Percentiles rank a stretch among this genome's conserved stretches.
phyloP scores from a whole-genome alignment of 1,140 invertebrate genomes.

The Pantala flavescens region DNA sequence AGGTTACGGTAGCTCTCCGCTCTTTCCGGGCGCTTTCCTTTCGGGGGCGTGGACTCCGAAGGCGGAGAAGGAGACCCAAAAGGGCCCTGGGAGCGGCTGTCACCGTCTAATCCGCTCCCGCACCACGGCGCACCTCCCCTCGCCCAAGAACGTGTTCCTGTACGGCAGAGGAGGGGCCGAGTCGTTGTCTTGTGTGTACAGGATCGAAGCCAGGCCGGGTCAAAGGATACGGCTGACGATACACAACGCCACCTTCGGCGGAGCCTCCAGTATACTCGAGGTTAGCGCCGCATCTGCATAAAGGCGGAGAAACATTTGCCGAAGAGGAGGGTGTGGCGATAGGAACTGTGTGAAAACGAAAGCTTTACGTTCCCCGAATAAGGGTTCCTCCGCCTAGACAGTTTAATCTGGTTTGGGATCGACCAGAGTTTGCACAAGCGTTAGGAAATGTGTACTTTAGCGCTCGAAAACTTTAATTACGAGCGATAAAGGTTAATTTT shows the following conservation, averaged over 20 bases:
- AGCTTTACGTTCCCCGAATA: no score
- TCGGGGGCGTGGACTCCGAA: not conserved
- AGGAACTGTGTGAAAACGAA: no score
- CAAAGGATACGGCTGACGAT: slow-evolving; percentile 1
- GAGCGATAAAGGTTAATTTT: no score
- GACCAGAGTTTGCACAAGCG: no score
- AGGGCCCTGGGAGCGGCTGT: slow-evolving; percentile 24
- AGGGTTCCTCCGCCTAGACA: no score
- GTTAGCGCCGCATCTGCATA: no score
- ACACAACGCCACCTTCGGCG: not conserved
- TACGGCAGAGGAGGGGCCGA: slow-evolving; percentile 63
- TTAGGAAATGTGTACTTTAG: no score
- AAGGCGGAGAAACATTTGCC: no score
- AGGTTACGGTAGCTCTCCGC: not conserved
- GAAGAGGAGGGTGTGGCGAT: no score
- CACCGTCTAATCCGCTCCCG: slow-evolving; percentile 29
- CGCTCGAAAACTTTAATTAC: no score
- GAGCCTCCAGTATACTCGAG: not conserved
- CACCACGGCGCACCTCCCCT: slow-evolving; percentile 47
- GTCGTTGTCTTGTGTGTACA: slow-evolving; percentile 60
- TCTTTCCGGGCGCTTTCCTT: not conserved
- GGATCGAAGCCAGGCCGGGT: slow-evolving; percentile 53
- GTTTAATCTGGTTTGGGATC: no score
- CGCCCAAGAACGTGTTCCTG: slow-evolving; percentile 63
- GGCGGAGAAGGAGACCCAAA: not conserved